These are phyloP conservation scores for Chamaetylas fuelleborni DNA, from an alignment of 2,113 vertebrate species.

Conservation along the genomic window DNA sequence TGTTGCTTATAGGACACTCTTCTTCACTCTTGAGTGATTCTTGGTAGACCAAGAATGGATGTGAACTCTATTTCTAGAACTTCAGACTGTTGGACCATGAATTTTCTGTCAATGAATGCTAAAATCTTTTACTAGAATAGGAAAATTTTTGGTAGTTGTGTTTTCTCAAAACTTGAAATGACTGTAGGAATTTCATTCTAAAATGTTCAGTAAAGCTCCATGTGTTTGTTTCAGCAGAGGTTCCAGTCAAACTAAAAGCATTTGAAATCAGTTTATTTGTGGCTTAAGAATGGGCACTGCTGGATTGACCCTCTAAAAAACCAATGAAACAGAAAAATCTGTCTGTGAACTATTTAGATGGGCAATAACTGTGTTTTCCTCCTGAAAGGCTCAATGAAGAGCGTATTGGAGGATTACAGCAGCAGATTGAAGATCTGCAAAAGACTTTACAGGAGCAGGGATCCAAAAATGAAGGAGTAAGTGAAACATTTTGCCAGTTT, in stretches of 20 bases:
- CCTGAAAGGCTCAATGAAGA: constrained; percentile 81
- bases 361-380: not conserved
- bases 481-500: constrained; percentile 46
- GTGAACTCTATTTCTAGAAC: not conserved
- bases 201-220: not conserved
- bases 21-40: not conserved
- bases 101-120: not conserved
- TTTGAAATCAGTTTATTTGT: not conserved
- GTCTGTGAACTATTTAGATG: not conserved
- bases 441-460: constrained; percentile 91
- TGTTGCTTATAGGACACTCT: not conserved
- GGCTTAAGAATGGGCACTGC: not conserved
- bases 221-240: not conserved
- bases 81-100: not conserved
- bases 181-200: not conserved
- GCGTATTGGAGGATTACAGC: constrained; percentile 84
- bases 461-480: constrained; percentile 88
- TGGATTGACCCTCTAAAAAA: not conserved
- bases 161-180: not conserved
- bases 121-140: not conserved
- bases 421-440: constrained; percentile 94
- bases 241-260: not conserved
- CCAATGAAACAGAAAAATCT: not conserved
- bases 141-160: not conserved
- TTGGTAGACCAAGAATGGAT: not conserved